Evolutionary conservation across 2,113 vertebrate genomes (phyloP).

Genomic region (Planiliza haematocheilus): DNA sequence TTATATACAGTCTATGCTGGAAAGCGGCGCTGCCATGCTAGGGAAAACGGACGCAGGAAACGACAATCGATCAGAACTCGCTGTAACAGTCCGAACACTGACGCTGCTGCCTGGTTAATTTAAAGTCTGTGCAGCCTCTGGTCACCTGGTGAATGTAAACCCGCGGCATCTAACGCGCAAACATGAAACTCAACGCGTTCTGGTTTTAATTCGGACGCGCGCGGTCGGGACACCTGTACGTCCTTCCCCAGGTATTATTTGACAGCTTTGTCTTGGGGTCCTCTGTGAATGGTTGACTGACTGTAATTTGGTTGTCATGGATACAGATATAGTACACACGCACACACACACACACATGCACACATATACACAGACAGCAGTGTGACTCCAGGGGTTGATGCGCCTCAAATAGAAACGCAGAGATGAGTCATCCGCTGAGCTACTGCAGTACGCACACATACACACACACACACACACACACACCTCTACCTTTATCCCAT

Average conservation of each 20-base stretch:
- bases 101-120: too few species aligned
- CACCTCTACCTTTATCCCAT: slow-evolving; percentile 55
- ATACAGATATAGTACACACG: slow-evolving; percentile 64
- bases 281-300: slow-evolving; percentile 31
- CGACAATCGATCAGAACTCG: too few species aligned
- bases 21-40: too few species aligned
- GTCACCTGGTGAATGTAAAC: not conserved
- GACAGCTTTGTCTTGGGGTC: slow-evolving; percentile 24
- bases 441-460: slow-evolving; percentile 71
- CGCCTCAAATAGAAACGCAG: slow-evolving; percentile 80
- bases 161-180: too few species aligned
- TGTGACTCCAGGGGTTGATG: slow-evolving; percentile 79
- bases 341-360: slow-evolving; percentile 18
- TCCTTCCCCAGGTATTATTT: slow-evolving; percentile 10
- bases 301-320: slow-evolving; percentile 70
- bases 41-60: too few species aligned
- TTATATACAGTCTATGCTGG: too few species aligned
- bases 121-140: not conserved
- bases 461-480: slow-evolving; percentile 37
- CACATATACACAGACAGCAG: slow-evolving; percentile 63
- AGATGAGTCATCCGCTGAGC: slow-evolving; percentile 80
- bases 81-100: too few species aligned
- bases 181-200: too few species aligned
- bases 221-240: not conserved
- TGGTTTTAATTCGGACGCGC: not conserved